Conservation (phyloP, 2,797 vertebrate genomes). For the Crenuchus spilurus region DNA sequence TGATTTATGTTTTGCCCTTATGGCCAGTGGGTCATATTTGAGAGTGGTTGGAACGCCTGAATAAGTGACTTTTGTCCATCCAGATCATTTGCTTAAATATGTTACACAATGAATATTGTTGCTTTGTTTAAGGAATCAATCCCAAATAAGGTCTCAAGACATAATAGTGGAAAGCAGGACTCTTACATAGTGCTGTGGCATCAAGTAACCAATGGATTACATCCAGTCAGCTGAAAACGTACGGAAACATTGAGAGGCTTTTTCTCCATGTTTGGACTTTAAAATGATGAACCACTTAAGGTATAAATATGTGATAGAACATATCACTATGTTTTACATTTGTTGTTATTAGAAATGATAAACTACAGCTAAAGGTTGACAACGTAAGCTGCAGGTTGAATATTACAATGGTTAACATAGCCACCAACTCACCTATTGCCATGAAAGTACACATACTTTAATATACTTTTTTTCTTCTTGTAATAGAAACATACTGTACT, state of each 20-base stretch:
- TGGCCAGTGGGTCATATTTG: constrained; percentile 71
- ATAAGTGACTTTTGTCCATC: constrained; percentile 62
- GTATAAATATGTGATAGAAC: neutral
- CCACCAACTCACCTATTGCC: neutral
- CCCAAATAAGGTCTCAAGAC: constrained; percentile 70
- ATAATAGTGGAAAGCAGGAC: constrained; percentile 58
- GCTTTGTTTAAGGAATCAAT: constrained; percentile 63
- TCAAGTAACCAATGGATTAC: constrained; percentile 22
- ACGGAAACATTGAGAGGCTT: constrained; percentile 21
- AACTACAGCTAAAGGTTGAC: neutral
- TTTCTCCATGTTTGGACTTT: neutral
- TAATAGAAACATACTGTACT: neutral
- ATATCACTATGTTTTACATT: neutral
- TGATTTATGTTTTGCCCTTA: constrained; percentile 69
- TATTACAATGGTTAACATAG: neutral
- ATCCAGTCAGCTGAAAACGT: constrained; percentile 2
- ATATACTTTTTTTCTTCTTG: neutral
- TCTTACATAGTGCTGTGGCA: neutral
- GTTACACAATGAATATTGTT: constrained; percentile 63
- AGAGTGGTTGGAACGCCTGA: constrained; percentile 70
- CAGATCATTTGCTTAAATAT: constrained; percentile 56
- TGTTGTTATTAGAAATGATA: neutral
- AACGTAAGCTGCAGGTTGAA: neutral
- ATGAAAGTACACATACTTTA: neutral
- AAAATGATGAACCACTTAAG: neutral